These are phyloP conservation scores for Epicauta chinensis DNA, from an alignment of 1,140 invertebrate genomes.

Conservation along the genomic window DNA sequence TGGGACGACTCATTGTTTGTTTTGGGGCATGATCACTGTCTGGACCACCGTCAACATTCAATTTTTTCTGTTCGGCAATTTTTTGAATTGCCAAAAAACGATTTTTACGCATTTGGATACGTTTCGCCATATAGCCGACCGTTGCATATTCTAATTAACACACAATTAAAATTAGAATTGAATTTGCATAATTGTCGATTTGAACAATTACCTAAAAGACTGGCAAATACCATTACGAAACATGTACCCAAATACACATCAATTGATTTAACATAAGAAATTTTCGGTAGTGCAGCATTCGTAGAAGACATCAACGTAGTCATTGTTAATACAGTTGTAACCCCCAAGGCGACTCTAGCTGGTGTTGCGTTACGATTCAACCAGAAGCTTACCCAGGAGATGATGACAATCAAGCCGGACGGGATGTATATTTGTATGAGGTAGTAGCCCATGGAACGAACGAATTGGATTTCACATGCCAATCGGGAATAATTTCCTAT, in stretches of 20 bases:
- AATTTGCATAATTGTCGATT: not conserved
- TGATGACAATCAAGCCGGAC: slow-evolving; percentile 96
- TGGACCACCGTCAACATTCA: slow-evolving; percentile 62
- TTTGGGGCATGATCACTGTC: slow-evolving; percentile 65
- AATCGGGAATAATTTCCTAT: slow-evolving; percentile 96
- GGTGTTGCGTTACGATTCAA: slow-evolving; percentile 93
- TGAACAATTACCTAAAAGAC: slow-evolving; percentile 70
- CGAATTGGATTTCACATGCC: slow-evolving; percentile 96
- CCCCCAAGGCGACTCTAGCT: slow-evolving; percentile 91
- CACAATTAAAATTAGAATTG: not conserved
- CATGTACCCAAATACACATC: slow-evolving; percentile 97
- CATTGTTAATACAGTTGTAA: slow-evolving; percentile 97
- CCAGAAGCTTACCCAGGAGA: slow-evolving; percentile 90
- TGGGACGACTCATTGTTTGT: slow-evolving; percentile 60
- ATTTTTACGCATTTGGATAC: slow-evolving; percentile 92
- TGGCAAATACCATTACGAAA: slow-evolving; percentile 97
- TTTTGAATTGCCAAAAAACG: slow-evolving; percentile 81
- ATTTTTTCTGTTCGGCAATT: slow-evolving; percentile 83
- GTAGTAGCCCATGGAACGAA: slow-evolving; percentile 97
- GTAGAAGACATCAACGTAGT: slow-evolving; percentile 98
- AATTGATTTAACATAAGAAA: slow-evolving; percentile 97
- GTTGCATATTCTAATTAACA: slow-evolving; percentile 77
- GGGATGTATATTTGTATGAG: slow-evolving; percentile 99
- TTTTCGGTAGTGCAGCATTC: slow-evolving; percentile 95
- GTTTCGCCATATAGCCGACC: slow-evolving; percentile 91